Conservation (phyloP, 2,113 vertebrate species). For the Dryoscopus gambensis region DNA sequence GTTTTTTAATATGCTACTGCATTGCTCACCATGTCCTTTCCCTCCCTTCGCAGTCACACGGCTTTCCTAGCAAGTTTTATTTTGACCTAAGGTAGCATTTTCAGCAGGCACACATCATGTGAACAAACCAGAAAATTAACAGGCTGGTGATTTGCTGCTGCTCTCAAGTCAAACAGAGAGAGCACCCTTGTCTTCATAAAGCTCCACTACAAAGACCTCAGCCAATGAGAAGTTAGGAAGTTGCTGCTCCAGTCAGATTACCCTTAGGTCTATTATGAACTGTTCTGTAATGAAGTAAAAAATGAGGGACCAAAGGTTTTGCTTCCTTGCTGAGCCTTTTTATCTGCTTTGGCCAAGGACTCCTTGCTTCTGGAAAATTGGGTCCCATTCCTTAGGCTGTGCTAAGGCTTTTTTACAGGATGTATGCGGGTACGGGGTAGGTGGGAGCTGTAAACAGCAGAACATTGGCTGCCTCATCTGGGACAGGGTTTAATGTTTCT, state of each 20-base stretch:
- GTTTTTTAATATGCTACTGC: neutral
- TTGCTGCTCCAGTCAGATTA: neutral
- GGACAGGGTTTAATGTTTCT: neutral
- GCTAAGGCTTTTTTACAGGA: neutral
- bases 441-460: neutral
- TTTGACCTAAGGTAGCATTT: slow-evolving; percentile 3
- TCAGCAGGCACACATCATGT: neutral
- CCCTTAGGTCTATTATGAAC: neutral
- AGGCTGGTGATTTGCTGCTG: neutral
- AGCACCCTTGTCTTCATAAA: neutral
- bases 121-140: neutral
- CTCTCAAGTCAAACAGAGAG: neutral
- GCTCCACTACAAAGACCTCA: neutral
- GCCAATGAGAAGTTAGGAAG: neutral
- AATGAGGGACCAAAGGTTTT: neutral
- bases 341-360: neutral
- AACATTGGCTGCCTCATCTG: neutral
- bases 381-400: neutral
- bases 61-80: neutral
- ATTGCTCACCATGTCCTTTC: neutral
- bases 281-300: neutral
- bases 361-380: neutral
- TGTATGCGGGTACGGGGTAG: neutral
- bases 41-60: neutral
- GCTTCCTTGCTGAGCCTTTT: neutral